phyloP scores from a whole-genome alignment of 2,113 vertebrate genomes.

The Oreotragus oreotragus region DNA sequence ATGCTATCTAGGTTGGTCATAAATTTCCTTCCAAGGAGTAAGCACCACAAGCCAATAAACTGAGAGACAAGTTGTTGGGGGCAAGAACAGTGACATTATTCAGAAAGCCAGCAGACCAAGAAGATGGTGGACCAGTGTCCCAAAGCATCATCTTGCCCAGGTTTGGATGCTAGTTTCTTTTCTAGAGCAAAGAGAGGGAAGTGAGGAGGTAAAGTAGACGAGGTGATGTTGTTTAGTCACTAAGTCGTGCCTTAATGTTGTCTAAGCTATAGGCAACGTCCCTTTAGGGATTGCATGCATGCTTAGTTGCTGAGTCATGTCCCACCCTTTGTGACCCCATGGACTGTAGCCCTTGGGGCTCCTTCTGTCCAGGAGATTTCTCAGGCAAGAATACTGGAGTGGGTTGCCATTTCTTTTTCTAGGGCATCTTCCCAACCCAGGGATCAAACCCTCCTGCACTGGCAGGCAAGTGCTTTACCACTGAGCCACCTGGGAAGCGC shows the following conservation, averaged over 20 bases:
- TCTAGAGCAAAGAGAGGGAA: not conserved
- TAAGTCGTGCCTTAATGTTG: not conserved
- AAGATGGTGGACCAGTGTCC: not conserved
- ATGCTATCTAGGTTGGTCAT: too few relatives aligned
- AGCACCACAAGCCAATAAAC: not conserved
- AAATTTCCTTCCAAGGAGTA: too few relatives aligned
- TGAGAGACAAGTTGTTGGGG: not conserved
- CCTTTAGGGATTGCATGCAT: accelerated
- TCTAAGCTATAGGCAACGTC: not conserved
- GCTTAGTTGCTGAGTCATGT: not conserved
- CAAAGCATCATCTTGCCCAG: not conserved
- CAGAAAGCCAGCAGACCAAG: not conserved
- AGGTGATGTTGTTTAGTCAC: not conserved
- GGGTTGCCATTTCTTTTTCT: not conserved
- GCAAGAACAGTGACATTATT: not conserved
- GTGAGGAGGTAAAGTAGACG: not conserved
- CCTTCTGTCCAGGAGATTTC: not conserved
- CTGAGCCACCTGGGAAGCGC: not conserved
- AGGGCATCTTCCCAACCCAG: not conserved
- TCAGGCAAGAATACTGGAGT: not conserved
- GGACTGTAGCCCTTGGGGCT: not conserved
- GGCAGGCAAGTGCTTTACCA: not conserved
- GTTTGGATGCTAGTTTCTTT: not conserved
- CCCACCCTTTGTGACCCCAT: not conserved
- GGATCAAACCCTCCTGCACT: not conserved